Conservation (phyloP, 2,113 vertebrate genomes). For the Sander lucioperca region DNA sequence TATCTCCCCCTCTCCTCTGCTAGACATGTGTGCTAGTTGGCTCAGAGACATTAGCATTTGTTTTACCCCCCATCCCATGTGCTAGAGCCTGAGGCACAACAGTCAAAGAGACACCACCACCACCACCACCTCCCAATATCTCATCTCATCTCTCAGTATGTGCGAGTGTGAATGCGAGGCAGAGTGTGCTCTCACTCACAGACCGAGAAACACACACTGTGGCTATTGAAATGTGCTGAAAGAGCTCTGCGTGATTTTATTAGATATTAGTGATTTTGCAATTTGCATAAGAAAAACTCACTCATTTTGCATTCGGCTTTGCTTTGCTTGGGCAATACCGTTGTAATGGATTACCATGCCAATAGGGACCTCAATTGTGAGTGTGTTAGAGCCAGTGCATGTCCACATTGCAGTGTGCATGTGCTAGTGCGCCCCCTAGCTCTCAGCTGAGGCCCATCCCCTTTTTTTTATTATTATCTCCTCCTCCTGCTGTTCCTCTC, state of each 20-base stretch:
- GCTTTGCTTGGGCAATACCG: conserved; percentile 9
- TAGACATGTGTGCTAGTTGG: conserved; percentile 79
- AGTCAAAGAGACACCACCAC: conserved; percentile 77
- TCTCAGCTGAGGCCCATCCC: conserved; percentile 44
- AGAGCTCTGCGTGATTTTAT: conserved; percentile 11
- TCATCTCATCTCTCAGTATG: conserved; percentile 76
- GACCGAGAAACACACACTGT: conserved; percentile 53
- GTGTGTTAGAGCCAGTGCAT: conserved; percentile 31
- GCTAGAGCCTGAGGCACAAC: conserved; percentile 77
- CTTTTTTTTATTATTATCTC: background rate
- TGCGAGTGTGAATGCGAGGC: conserved; percentile 66
- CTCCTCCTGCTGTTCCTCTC: conserved; percentile 73
- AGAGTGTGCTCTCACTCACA: conserved; percentile 49
- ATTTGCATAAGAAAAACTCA: conserved; percentile 25
- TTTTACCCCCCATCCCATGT: conserved; percentile 78
- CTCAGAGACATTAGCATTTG: conserved; percentile 80
- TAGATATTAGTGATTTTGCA: background rate
- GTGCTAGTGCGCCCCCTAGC: conserved; percentile 83
- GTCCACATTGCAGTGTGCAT: conserved; percentile 32
- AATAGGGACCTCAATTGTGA: conserved; percentile 29
- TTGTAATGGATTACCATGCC: conserved; percentile 40
- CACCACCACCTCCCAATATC: conserved; percentile 73
- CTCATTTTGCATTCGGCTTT: conserved; percentile 26
- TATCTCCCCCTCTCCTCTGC: conserved; percentile 34
- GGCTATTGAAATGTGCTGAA: conserved; percentile 49